Conservation (phyloP, 1,140 invertebrate genomes). For the Drosophila orena region DNA sequence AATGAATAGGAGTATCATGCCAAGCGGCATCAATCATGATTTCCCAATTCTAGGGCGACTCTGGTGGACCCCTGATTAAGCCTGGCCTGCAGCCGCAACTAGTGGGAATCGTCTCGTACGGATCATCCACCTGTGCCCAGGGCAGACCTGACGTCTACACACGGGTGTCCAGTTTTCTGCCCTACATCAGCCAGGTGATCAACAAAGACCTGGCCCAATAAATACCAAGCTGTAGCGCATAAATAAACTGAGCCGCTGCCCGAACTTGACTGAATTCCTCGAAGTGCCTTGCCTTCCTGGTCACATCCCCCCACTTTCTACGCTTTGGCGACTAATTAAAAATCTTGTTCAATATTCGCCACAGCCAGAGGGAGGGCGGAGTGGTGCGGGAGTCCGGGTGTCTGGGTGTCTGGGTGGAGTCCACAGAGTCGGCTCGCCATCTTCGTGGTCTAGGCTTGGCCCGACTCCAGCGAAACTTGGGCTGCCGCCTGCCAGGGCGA, state of each 20-base stretch:
- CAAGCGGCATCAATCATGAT: not conserved
- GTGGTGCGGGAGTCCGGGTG: not conserved
- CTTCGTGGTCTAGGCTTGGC: constrained; percentile 47
- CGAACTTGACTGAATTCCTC: constrained; percentile 54
- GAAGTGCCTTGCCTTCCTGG: constrained; percentile 10
- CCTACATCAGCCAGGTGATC: constrained; percentile 73
- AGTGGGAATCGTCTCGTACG: constrained; percentile 90
- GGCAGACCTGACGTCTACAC: constrained; percentile 82
- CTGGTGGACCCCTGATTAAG: constrained; percentile 88
- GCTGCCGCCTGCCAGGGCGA: constrained; percentile 50
- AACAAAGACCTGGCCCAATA: constrained; percentile 67
- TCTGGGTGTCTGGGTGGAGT: constrained; percentile 2
- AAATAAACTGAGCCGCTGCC: constrained; percentile 29
- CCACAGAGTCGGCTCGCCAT: constrained; percentile 31
- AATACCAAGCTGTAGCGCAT: constrained; percentile 35
- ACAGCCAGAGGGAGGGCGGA: constrained; percentile 41
- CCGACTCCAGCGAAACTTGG: constrained; percentile 46
- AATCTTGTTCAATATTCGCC: constrained; percentile 81
- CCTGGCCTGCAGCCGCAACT: constrained; percentile 60
- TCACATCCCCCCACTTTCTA: not conserved
- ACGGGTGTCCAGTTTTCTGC: constrained; percentile 76
- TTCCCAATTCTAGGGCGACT: constrained; percentile 87
- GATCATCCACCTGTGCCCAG: constrained; percentile 86
- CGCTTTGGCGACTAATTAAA: constrained; percentile 77
- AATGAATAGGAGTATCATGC: not conserved